phyloP scores from a whole-genome alignment of 2,797 vertebrate genomes.

The Pseudochromis fuscus region DNA sequence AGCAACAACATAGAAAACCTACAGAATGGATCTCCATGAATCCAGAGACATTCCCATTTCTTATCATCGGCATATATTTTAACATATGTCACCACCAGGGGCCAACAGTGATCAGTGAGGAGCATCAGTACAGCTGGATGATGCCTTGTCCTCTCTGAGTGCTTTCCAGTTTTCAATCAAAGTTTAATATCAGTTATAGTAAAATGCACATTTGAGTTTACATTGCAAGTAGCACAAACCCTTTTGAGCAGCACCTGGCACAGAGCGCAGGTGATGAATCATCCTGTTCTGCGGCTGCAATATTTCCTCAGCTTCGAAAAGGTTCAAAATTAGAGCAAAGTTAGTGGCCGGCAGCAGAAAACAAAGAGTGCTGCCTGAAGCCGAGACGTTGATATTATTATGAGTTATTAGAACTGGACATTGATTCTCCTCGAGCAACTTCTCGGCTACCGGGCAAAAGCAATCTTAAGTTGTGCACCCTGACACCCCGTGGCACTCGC shows the following conservation, averaged over 20 bases:
- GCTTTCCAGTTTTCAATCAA: too few species aligned
- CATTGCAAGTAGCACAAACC: neutral
- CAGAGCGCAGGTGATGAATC: conserved; percentile 35
- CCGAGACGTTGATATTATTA: conserved; percentile 23
- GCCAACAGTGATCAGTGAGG: too few species aligned
- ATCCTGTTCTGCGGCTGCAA: conserved; percentile 21
- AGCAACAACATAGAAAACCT: too few species aligned
- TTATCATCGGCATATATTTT: too few species aligned
- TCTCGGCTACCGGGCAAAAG: conserved; percentile 49
- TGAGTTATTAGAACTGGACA: conserved; percentile 59
- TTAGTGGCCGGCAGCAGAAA: conserved; percentile 25
- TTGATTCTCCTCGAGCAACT: conserved; percentile 45
- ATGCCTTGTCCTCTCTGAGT: too few species aligned
- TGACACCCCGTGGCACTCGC: conserved; percentile 55
- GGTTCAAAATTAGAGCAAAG: conserved; percentile 16
- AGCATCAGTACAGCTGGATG: too few species aligned
- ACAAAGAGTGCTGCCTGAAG: conserved; percentile 44
- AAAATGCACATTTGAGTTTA: conserved; percentile 1
- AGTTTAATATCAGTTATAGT: neutral
- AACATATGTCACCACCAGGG: too few species aligned
- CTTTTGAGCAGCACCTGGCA: conserved; percentile 2
- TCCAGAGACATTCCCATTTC: too few species aligned
- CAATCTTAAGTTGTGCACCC: conserved; percentile 54
- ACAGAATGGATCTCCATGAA: too few species aligned
- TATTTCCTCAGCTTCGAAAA: conserved; percentile 25